Percentiles rank a stretch among this genome's conserved stretches.
These are phyloP conservation scores for Sebastes oblongus DNA, from an alignment of 2,797 vertebrate species.

Conservation along the genomic window DNA sequence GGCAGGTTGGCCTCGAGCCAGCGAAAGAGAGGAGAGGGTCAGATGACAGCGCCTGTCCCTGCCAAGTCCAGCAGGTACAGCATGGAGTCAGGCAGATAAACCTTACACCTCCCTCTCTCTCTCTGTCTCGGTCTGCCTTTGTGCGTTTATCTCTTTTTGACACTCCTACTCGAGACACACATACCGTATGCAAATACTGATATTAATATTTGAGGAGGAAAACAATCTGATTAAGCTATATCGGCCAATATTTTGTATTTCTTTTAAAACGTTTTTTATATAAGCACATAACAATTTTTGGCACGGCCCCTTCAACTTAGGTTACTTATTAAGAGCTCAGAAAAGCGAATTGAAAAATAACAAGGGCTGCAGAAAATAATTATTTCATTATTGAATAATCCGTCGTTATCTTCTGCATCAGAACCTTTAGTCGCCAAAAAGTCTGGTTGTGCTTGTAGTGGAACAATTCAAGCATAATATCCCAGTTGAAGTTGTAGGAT, in stretches of 20 bases:
- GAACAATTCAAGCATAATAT: neutral
- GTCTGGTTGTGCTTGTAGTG: neutral
- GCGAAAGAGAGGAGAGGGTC: constrained; percentile 33
- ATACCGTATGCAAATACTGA: neutral
- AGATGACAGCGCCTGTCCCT: constrained; percentile 36
- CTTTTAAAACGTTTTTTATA: neutral
- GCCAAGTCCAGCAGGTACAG: constrained; percentile 44
- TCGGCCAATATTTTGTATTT: neutral
- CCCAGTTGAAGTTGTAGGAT: neutral
- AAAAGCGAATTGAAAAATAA: neutral
- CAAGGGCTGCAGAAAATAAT: neutral
- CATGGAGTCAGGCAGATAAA: constrained; percentile 12
- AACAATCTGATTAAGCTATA: neutral
- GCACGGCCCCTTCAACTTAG: neutral
- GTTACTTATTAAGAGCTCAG: neutral
- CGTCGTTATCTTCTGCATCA: neutral
- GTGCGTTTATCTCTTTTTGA: neutral
- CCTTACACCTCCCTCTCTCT: neutral
- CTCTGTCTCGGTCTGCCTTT: neutral
- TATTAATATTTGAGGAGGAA: neutral
- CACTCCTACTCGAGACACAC: neutral
- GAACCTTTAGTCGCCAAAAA: neutral
- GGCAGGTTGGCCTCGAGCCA: constrained; percentile 41
- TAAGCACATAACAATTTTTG: neutral
- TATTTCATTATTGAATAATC: neutral